Base-by-base conservation (phyloP, 1,140 invertebrate genomes). In the Harpegnathos saltator region DNA sequence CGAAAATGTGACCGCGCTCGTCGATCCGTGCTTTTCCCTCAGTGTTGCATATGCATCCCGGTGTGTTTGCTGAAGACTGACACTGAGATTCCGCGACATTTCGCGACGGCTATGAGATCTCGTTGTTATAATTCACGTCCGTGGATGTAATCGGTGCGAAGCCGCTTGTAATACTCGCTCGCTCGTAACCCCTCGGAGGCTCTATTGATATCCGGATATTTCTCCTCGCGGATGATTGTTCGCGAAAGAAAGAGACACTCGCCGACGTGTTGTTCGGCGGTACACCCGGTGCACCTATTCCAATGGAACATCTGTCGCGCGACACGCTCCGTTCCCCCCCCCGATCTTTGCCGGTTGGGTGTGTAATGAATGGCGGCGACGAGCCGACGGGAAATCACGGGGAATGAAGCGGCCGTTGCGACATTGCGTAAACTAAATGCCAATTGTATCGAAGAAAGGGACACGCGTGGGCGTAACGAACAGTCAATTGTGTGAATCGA, bases 341-440 rank as follows among this genome's bases (percentile, higher is more conserved):
- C 52, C 38, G 65, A 80, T 71, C 52, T 80, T 14, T 44, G n/a
- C 52, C 38, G 22, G 33, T 48, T 71, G 33, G 65, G 65, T 24
- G 65, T 80, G 19, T 80, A 80, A 71, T 80, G 52, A 78, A 78
- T 78, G 17, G 74, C 65, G 17, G 74, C 65, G 75, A 78, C 7
- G 33, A 69, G 38, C 52, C 63, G 73, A 15, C 4, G 50, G n/a
- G 75, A 80, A 80, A 71, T 80, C 75, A 71, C 52, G n/a, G n/a
- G n/a, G 52, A 44, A 58, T 48, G 14, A 80, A 80, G 69, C 75
- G 75, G 29, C 15, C 75, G 62, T 71, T 80, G 52, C 54, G 38
- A 84, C 65, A 69, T 84, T 80, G 82, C 62, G 44, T 80, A 84
- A 84, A 84, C 48, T 54, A 80, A 84, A 80, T 80, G 65, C 26